Percentiles rank a stretch among this genome's conserved stretches.
phyloP scores from a whole-genome alignment of 2,113 vertebrate species.

The Thamnophis sirtalis region DNA sequence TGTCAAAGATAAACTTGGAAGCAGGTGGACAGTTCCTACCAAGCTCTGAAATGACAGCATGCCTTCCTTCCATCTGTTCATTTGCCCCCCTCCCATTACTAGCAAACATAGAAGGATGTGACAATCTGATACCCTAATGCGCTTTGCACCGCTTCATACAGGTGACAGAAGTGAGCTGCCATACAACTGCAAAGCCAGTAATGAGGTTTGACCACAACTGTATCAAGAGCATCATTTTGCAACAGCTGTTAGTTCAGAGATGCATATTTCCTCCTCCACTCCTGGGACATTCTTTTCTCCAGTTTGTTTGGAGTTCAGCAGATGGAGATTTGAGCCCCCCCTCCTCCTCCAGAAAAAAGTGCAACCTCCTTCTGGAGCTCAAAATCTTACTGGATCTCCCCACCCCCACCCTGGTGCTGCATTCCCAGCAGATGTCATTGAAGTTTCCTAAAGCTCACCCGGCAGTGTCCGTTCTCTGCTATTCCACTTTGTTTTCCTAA shows the following conservation, averaged over 20 bases:
- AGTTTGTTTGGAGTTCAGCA: background rate
- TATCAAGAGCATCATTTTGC: background rate
- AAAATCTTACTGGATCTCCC: fast-evolving
- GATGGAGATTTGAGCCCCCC: background rate
- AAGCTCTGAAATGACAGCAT: background rate
- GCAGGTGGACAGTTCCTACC: too few species aligned
- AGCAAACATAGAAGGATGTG: background rate
- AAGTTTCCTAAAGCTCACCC: background rate
- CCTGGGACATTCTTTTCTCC: background rate
- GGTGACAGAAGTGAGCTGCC: background rate
- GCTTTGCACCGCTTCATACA: background rate
- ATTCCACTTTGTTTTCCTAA: too few species aligned
- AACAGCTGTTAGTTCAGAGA: fast-evolving
- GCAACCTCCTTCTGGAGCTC: background rate
- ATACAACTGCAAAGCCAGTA: background rate
- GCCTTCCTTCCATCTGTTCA: background rate
- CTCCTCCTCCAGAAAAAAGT: background rate
- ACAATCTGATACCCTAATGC: background rate
- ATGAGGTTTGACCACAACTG: background rate
- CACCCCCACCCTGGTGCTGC: background rate
- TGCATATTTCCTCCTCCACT: fast-evolving
- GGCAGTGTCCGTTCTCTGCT: background rate
- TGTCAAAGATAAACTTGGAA: background rate
- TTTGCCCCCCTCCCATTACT: too few species aligned
- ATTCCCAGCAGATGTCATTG: background rate